phyloP scores from a whole-genome alignment of 2,888 invertebrate genomes.

The Empis livida region DNA sequence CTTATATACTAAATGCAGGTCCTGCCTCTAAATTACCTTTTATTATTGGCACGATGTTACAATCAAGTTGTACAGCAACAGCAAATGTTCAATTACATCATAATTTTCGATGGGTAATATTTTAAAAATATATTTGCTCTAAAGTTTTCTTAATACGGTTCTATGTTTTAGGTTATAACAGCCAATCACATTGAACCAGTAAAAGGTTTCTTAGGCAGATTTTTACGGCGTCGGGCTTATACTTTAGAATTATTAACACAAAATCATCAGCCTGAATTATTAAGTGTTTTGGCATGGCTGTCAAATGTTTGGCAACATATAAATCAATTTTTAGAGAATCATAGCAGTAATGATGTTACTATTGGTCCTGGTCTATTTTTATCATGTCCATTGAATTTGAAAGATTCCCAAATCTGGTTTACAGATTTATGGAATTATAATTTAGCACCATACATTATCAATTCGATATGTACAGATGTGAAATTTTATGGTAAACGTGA shows the following conservation, averaged over 20 bases:
- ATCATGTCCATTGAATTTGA: conserved; percentile 57
- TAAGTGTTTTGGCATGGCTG: conserved; percentile 84
- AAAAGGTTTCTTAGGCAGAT: conserved; percentile 82
- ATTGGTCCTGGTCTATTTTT: conserved; percentile 69
- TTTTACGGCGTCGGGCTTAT: conserved; percentile 46
- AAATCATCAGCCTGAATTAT: conserved; percentile 63
- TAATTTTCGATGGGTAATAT: conserved; percentile 71
- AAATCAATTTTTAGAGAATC: conserved; percentile 89
- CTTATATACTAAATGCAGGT: conserved; percentile 73
- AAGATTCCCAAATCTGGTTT: conserved; percentile 83
- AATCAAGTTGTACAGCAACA: conserved; percentile 82
- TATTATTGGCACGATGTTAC: conserved; percentile 91
- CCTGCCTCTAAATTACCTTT: conserved; percentile 72
- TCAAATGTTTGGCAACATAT: conserved; percentile 91
- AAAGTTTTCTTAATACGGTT: neutral
- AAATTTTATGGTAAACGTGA: conserved; percentile 74
- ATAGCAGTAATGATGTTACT: conserved; percentile 95
- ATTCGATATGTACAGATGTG: conserved; percentile 87
- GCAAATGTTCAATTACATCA: conserved; percentile 91
- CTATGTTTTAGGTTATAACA: conserved; percentile 43
- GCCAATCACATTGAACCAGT: conserved; percentile 99
- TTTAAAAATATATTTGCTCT: too few relatives aligned
- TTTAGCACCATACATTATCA: conserved; percentile 86
- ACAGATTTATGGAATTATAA: conserved; percentile 98
- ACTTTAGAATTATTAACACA: conserved; percentile 67